Percentiles rank a stretch among this genome's conserved stretches.
phyloP scores from a whole-genome alignment of 2,113 vertebrate genomes.

The Sylvietta virens region DNA sequence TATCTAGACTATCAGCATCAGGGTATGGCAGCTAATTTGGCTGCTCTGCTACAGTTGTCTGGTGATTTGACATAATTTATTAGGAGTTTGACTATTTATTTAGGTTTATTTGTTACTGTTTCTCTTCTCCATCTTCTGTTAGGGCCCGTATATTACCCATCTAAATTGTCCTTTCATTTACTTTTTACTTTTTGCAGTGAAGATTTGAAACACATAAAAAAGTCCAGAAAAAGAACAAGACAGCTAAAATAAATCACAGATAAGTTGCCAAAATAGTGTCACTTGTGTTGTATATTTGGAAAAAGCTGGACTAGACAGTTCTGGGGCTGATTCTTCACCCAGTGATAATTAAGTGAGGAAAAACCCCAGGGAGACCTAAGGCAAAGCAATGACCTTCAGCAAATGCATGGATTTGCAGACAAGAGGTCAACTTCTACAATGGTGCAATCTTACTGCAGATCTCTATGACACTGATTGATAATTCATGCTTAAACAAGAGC shows the following conservation, averaged over 20 bases:
- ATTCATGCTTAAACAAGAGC: neutral
- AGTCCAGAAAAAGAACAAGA: neutral
- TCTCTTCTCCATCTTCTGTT: neutral
- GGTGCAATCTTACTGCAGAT: neutral
- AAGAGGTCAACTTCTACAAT: neutral
- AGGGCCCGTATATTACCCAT: neutral
- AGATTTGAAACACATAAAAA: neutral
- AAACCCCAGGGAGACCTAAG: neutral
- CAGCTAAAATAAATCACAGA: neutral
- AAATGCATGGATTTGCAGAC: neutral
- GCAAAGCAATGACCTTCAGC: neutral
- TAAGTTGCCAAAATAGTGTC: conserved; percentile 34
- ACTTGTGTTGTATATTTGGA: neutral
- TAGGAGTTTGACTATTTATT: conserved; percentile 37
- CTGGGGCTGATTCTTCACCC: neutral
- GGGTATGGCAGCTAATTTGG: conserved; percentile 32
- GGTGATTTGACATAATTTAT: conserved; percentile 26
- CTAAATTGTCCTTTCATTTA: conserved; percentile 17
- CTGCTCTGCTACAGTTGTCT: neutral
- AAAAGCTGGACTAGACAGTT: conserved; percentile 17
- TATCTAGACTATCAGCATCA: conserved; percentile 25
- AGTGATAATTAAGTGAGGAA: neutral
- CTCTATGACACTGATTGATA: neutral
- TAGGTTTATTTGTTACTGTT: conserved; percentile 13
- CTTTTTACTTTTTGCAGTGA: neutral